Evolutionary conservation across 2,888 invertebrate species (phyloP).

Genomic region (Ophioninae sp.): DNA sequence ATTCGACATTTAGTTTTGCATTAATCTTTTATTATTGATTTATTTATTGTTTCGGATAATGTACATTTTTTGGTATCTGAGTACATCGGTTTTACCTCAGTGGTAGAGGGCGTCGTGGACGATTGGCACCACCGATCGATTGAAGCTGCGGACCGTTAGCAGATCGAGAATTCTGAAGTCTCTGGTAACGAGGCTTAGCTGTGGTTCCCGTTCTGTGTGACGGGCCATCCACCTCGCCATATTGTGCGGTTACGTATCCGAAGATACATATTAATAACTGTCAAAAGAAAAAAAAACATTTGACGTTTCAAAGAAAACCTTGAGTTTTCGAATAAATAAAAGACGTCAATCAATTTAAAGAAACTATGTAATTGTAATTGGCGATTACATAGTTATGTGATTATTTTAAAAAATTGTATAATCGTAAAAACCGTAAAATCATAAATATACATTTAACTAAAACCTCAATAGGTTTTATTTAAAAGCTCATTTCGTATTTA

Average conservation of each 20-base stretch:
- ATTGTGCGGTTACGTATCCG: slow-evolving; percentile 69
- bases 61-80: background rate
- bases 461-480: too few relatives aligned
- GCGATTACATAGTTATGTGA: too few relatives aligned
- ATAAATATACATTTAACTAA: too few relatives aligned
- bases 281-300: slow-evolving; percentile 39
- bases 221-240: slow-evolving; percentile 64
- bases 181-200: slow-evolving; percentile 67
- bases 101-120: slow-evolving; percentile 71
- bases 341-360: too few relatives aligned
- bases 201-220: slow-evolving; percentile 60
- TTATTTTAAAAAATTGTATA: too few relatives aligned
- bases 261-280: slow-evolving; percentile 71
- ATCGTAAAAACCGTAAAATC: too few relatives aligned
- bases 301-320: background rate
- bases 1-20: too few relatives aligned
- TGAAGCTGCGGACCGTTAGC: slow-evolving; percentile 63
- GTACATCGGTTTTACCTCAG: slow-evolving; percentile 66
- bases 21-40: too few relatives aligned
- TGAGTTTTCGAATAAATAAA: too few relatives aligned
- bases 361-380: too few relatives aligned
- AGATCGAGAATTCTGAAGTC: slow-evolving; percentile 64
- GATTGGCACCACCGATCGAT: slow-evolving; percentile 65
- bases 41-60: too few relatives aligned
- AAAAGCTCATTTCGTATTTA: too few relatives aligned